These are phyloP conservation scores for Mamestra configurata DNA, from an alignment of 1,140 invertebrate species.

Conservation along the genomic window DNA sequence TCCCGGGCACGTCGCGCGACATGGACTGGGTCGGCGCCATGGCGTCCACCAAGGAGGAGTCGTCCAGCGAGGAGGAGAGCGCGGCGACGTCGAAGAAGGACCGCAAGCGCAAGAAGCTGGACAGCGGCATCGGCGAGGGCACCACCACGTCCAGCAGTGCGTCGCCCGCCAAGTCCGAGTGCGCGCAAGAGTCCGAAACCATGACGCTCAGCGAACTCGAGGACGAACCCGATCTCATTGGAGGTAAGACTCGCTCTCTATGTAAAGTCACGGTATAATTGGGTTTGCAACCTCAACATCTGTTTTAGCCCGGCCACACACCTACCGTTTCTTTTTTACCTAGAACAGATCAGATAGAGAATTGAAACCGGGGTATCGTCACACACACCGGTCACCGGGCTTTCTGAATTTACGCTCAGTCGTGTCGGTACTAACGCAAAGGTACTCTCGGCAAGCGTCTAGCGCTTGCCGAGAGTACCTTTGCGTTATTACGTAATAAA, in stretches of 20 bases:
- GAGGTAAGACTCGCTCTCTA: conserved; percentile 1
- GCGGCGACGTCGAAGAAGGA: conserved; percentile 59
- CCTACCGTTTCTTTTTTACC: too few relatives aligned
- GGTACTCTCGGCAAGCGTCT: too few relatives aligned
- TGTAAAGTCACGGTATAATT: neutral
- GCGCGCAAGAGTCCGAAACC: conserved; percentile 44
- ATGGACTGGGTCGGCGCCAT: conserved; percentile 62
- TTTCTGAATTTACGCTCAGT: too few relatives aligned
- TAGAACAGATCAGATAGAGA: too few relatives aligned
- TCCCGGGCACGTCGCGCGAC: conserved; percentile 49
- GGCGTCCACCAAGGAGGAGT: conserved; percentile 15
- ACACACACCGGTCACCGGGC: too few relatives aligned
- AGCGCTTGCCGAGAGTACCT: too few relatives aligned
- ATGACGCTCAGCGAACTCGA: conserved; percentile 50
- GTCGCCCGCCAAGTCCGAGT: conserved; percentile 55
- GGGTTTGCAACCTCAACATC: too few relatives aligned
- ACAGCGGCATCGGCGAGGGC: conserved; percentile 89
- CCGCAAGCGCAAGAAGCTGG: conserved; percentile 88
- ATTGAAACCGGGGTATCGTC: too few relatives aligned
- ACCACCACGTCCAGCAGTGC: conserved; percentile 60
- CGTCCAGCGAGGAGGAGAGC: conserved; percentile 65
- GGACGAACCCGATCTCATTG: neutral
- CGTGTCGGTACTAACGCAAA: too few relatives aligned
- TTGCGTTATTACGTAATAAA: too few relatives aligned
- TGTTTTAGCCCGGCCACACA: too few relatives aligned